These are phyloP conservation scores for Leuciscus idus DNA, from an alignment of 2,113 vertebrate species.

Conservation along the genomic window DNA sequence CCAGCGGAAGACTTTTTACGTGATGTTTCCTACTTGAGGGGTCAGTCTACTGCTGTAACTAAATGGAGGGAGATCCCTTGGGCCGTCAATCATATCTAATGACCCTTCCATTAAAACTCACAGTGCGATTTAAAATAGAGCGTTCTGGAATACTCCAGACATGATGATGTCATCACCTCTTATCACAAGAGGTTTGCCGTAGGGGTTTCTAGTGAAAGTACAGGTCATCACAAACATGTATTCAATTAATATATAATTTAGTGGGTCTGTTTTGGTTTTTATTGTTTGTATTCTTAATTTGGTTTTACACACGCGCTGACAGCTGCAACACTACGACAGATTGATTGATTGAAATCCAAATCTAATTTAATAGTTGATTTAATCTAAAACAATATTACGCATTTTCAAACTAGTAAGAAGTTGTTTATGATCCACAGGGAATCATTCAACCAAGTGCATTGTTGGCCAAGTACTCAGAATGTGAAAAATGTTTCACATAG, in stretches of 20 bases:
- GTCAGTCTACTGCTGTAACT: background rate
- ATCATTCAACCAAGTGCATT: background rate
- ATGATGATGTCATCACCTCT: background rate
- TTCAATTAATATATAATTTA: background rate
- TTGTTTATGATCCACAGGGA: background rate
- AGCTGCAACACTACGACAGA: background rate
- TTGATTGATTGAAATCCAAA: background rate
- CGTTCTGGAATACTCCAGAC: background rate
- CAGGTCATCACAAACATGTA: background rate
- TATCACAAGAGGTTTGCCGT: background rate
- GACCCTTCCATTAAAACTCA: background rate
- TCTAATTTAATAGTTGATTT: background rate
- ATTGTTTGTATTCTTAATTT: background rate
- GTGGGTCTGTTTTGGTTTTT: background rate
- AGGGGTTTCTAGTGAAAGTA: background rate
- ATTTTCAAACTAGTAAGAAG: background rate
- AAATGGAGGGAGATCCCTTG: background rate
- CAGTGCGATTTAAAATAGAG: background rate
- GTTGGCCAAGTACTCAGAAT: background rate
- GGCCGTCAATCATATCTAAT: constrained; percentile 9
- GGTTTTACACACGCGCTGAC: constrained; percentile 5
- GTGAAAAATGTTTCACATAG: background rate
- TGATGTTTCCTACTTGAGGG: background rate
- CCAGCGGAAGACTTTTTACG: background rate
- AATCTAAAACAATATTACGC: background rate